Conservation (phyloP, 2,113 vertebrate genomes). For the Misgurnus anguillicaudatus region DNA sequence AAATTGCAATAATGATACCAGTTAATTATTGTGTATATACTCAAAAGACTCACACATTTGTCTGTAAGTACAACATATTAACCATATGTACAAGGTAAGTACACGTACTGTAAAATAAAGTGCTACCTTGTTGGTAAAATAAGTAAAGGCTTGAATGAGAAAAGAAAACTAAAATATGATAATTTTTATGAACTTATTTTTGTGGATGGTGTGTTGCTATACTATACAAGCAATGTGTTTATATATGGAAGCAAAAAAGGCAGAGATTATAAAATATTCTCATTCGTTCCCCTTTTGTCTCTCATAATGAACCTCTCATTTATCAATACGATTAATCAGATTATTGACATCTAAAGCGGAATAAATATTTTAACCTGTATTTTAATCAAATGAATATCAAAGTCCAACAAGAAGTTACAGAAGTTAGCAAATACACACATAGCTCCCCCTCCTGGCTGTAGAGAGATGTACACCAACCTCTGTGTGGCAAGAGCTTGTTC, state of each 20-base stretch:
- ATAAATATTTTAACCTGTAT: constrained; percentile 51
- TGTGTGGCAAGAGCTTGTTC: not conserved
- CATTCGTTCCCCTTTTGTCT: constrained; percentile 57
- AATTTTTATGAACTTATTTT: too few relatives aligned
- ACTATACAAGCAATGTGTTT: not conserved
- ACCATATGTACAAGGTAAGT: too few relatives aligned
- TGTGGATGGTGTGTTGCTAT: too few relatives aligned
- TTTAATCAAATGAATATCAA: constrained; percentile 25
- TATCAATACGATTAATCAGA: constrained; percentile 60
- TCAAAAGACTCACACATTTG: too few relatives aligned
- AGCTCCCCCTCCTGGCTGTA: constrained; percentile 68
- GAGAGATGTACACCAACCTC: not conserved
- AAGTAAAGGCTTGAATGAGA: too few relatives aligned
- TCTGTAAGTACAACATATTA: too few relatives aligned
- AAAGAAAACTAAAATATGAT: too few relatives aligned
- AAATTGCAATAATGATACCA: too few relatives aligned
- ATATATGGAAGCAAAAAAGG: constrained; percentile 8
- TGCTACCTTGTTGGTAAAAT: too few relatives aligned
- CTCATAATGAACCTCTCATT: constrained; percentile 54
- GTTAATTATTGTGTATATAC: too few relatives aligned
- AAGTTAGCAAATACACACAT: constrained; percentile 46
- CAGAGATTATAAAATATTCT: constrained; percentile 64
- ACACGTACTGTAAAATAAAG: too few relatives aligned
- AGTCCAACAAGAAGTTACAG: not conserved
- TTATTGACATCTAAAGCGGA: constrained; percentile 61